Percentiles rank a stretch among this genome's conserved stretches.
Evolutionary conservation across 2,888 invertebrate genomes (phyloP).

Genomic region (Cataglyphis cursor): DNA sequence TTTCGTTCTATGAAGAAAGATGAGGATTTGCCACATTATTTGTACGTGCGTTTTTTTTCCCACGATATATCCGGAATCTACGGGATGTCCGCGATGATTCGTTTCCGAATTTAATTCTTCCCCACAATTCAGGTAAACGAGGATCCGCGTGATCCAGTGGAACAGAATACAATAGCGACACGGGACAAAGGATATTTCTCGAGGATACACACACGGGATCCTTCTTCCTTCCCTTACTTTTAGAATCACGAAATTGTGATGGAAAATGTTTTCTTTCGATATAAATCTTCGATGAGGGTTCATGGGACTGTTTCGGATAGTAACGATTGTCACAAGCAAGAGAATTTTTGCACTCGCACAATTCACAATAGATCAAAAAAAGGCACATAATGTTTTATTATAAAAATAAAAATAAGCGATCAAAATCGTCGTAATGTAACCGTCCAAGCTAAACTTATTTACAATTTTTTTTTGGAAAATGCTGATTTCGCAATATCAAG

Average conservation of each 20-base stretch:
- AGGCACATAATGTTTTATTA: neutral
- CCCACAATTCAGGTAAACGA: constrained; percentile 76
- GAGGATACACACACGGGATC: constrained; percentile 46
- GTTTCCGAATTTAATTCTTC: constrained; percentile 76
- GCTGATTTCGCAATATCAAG: neutral
- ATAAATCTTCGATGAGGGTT: constrained; percentile 64
- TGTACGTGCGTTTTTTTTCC: constrained; percentile 64
- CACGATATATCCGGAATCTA: constrained; percentile 66
- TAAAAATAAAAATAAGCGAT: neutral
- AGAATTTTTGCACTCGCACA: constrained; percentile 15
- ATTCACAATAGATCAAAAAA: constrained; percentile 3
- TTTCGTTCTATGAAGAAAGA: constrained; percentile 30
- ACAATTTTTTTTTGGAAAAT: neutral
- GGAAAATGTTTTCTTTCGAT: constrained; percentile 60
- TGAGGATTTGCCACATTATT: constrained; percentile 43
- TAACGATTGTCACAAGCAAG: constrained; percentile 51
- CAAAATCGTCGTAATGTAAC: neutral
- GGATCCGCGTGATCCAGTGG: constrained; percentile 60
- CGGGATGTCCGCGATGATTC: constrained; percentile 56
- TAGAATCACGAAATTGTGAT: constrained; percentile 60
- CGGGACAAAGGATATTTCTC: constrained; percentile 65
- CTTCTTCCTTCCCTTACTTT: constrained; percentile 40
- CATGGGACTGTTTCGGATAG: constrained; percentile 20
- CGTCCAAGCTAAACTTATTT: neutral
- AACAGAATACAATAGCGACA: constrained; percentile 64